Base-by-base conservation (phyloP, 2,113 vertebrate genomes). In the Muntiacus reevesi region DNA sequence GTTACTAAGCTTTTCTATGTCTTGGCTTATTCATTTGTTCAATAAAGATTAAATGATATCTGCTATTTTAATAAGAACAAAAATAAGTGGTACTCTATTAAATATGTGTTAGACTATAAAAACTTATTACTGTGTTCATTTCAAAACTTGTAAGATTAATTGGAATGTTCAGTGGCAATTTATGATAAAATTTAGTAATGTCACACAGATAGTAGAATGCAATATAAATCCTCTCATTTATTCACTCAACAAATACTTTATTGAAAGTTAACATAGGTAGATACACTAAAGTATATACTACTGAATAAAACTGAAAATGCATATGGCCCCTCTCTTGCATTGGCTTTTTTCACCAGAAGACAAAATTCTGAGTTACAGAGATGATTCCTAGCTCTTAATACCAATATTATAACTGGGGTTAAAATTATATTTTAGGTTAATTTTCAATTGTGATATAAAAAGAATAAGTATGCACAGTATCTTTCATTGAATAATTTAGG, bases 371-470 rank as follows among this genome's bases (percentile, higher is more conserved):
- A 36, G 12, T 27, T 52, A 87, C 1, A 83, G 14, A 91, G 36
- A 27, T 60, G 81, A 87, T 55, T 17, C 50, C n/a, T 43, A 33
- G 57, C 7, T 87, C 60, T 50, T 71, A 62, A 67, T 27, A 94
- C 9, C 25, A 95, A 19, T 36, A 74, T 78, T 57, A 50, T 15
- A 89, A 82, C 14, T 62, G 33, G 30, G 7, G 16, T 47, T 92
- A 67, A 47, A 92, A 76, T 19, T 64, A 87, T 15, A 91, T 47
- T 82, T 79, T 60, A 97, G 43, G n/a, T 76, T 95, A 45, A 36
- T 71, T 93, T 91, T 87, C 52, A 95, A 93, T 9, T 87, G 6
- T 79, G 33, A 87, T 87, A 67, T 59, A 74, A 81, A 96, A 89
- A 89, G 93, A 87, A 89, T 16, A 76, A 21, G 4, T 27, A 54